Evolutionary conservation across 2,888 invertebrate genomes (phyloP).

Genomic region (Lepidochrysops patricia): DNA sequence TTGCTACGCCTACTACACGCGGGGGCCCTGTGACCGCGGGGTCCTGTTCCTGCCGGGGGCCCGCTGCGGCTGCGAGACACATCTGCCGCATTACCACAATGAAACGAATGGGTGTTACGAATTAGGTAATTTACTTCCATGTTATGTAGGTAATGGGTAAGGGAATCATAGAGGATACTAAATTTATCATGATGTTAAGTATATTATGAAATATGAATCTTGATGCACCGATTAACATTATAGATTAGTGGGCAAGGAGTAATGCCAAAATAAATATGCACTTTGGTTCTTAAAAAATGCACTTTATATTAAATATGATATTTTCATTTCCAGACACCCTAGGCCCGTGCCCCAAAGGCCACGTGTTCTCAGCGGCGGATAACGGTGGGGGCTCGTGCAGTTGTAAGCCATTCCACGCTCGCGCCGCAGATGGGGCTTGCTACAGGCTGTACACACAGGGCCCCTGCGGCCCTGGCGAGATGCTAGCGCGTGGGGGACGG

Average conservation of each 20-base stretch:
- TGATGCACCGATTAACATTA: too few species aligned
- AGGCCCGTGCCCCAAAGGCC: conserved; percentile 84
- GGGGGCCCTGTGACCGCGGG: conserved; percentile 85
- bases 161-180: too few species aligned
- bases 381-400: conserved; percentile 66
- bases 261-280: background rate
- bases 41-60: conserved; percentile 84
- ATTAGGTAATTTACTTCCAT: conserved; percentile 78
- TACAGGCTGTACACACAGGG: conserved; percentile 87
- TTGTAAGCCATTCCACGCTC: conserved; percentile 80
- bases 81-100: conserved; percentile 83
- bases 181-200: too few species aligned
- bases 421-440: conserved; percentile 76
- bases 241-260: too few species aligned
- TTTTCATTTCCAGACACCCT: conserved; percentile 72
- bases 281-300: background rate
- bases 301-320: background rate
- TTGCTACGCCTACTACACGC: conserved; percentile 86
- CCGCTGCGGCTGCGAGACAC: conserved; percentile 81
- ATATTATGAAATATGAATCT: too few species aligned
- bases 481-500: conserved; percentile 79
- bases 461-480: conserved; percentile 80
- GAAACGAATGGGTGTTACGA: conserved; percentile 82
- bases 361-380: conserved; percentile 76
- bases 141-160: too few species aligned